These are phyloP conservation scores for Amphiprion clarkii DNA, from an alignment of 2,797 vertebrate genomes.

Conservation along the genomic window DNA sequence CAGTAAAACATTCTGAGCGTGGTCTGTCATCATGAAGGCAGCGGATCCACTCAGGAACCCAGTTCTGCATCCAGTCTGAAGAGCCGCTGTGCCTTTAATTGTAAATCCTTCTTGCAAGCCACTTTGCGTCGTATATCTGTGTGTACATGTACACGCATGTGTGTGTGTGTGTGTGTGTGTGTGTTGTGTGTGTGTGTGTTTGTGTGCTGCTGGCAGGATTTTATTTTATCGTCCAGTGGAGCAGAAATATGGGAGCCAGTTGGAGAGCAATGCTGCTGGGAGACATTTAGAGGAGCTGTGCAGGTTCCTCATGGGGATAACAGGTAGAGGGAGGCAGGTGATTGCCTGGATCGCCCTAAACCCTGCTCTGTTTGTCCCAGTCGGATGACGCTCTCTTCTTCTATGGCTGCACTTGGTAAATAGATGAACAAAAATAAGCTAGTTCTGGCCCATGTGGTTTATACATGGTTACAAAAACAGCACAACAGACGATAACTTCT, in stretches of 20 bases:
- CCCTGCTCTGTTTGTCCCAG: conserved; percentile 55
- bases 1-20: conserved; percentile 38
- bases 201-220: conserved; percentile 63
- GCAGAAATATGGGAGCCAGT: conserved; percentile 83
- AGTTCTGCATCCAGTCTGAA: conserved; percentile 63
- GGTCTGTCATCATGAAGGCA: conserved; percentile 47
- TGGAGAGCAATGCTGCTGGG: conserved; percentile 74
- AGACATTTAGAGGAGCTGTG: conserved; percentile 77
- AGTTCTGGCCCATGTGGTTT: conserved; percentile 28
- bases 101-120: conserved; percentile 71
- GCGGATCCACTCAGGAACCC: conserved; percentile 55
- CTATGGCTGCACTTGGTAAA: conserved; percentile 33
- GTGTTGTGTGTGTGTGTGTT: background rate
- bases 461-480: no score
- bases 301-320: conserved; percentile 74
- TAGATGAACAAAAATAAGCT: conserved; percentile 26
- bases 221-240: conserved; percentile 85
- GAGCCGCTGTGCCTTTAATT: conserved; percentile 65
- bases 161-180: no score
- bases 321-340: conserved; percentile 71
- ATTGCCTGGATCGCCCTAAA: conserved; percentile 67
- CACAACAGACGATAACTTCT: no score
- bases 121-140: conserved; percentile 50
- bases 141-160: background rate
- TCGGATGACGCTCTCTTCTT: conserved; percentile 36